Base-by-base conservation (phyloP, 2,888 invertebrate species). In the Dioctria linearis region DNA sequence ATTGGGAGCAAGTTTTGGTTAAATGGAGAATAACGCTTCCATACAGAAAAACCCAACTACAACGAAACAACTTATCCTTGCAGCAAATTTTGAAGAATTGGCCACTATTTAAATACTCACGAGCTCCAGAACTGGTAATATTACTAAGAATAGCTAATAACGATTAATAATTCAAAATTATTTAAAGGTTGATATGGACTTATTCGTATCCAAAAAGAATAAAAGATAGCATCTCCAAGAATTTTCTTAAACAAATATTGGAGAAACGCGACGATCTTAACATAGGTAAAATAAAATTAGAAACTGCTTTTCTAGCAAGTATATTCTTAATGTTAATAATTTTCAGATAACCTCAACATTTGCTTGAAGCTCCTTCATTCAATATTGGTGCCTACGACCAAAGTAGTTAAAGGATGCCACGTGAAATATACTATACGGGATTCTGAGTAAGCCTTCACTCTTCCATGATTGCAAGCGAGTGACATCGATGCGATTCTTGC, bases 11-110 rank as follows among this genome's bases (percentile, higher is more conserved):
- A 42, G 65, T 65, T 9, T 11, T 65, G 4, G 9, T 65, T 39
- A 42, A 11, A 4, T 65, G 65, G 65, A 65, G n/a, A n/a, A 65
- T 39, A 42, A 65, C 65, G 3, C 6, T 42, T 9, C 39, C 40
- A 42, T 65, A 3, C 65, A 78, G 65, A 65, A 5, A 39, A 51
- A 66, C 5, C 40, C 39, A 78, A 78, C 39, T 78, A 39, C 63
- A 78, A 46, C 11, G 46, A 49, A 49, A 5, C 8, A 2, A 46
- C 0, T 46, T 46, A 2, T 57, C 57, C n/a, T 11, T 57, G 11
- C 57, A 57, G 6, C 39, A 78, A 54, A 54, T 66, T 49, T 39
- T 78, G n/a, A 3, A 65, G 39, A n/a, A 65, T 9, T 65, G 65
- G 65, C 65, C 42, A 42, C 42, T 65, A 3, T 65, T 3, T 65